These are phyloP conservation scores for Gymnothorax javanicus DNA, from an alignment of 2,797 vertebrate genomes.

Conservation along the genomic window DNA sequence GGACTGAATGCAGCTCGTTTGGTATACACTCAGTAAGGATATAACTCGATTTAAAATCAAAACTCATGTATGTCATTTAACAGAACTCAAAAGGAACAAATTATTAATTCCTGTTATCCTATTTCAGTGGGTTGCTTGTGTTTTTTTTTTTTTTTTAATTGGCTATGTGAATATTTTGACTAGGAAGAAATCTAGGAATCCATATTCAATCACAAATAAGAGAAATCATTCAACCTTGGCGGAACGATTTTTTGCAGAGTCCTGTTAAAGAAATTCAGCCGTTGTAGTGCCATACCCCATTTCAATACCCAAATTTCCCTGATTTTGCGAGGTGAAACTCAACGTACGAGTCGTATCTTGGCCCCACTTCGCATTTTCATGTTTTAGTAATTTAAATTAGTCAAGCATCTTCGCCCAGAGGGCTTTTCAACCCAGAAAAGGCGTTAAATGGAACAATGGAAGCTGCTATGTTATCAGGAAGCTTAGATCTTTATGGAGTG, in stretches of 20 bases:
- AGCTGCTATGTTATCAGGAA: background rate
- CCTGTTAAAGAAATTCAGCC: background rate
- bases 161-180: background rate
- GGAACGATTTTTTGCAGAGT: background rate
- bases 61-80: background rate
- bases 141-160: background rate
- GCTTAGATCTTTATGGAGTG: background rate
- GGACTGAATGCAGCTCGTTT: background rate
- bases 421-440: background rate
- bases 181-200: background rate
- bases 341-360: background rate
- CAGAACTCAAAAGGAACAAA: background rate
- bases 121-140: background rate
- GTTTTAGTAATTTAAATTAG: slow-evolving; percentile 10
- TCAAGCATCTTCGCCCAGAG: slow-evolving; percentile 2
- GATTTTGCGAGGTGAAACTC: background rate
- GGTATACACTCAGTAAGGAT: background rate
- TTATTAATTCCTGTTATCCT: background rate
- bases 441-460: slow-evolving; percentile 14
- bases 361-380: background rate
- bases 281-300: background rate
- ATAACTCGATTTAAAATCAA: slow-evolving; percentile 4
- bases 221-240: slow-evolving; percentile 12
- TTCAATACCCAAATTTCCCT: background rate
- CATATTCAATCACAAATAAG: slow-evolving; percentile 14